Percentiles rank a stretch among this genome's conserved stretches.
phyloP scores from a whole-genome alignment of 2,888 invertebrate genomes.

The Drosophila affinis region DNA sequence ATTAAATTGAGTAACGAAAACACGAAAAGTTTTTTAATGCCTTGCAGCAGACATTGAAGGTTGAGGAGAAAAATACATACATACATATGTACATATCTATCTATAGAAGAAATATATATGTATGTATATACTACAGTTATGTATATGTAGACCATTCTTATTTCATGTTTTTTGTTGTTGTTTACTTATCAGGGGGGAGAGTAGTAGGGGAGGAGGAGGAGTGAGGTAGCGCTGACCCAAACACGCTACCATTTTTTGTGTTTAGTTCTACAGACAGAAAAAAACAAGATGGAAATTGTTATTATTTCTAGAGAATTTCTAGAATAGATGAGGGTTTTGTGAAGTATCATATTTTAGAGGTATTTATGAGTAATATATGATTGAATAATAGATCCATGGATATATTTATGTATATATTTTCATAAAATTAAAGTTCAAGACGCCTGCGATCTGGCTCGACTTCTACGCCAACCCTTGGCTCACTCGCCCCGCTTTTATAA shows the following conservation, averaged over 20 bases:
- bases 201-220: not conserved
- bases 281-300: not conserved
- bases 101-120: not conserved
- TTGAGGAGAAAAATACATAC: not conserved
- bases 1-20: slow-evolving; percentile 81
- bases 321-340: not conserved
- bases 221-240: slow-evolving; percentile 1
- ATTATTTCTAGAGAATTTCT: not conserved
- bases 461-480: too few relatives aligned
- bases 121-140: slow-evolving; percentile 11
- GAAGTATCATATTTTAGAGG: not conserved
- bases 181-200: slow-evolving; percentile 14
- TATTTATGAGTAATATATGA: not conserved
- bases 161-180: slow-evolving; percentile 34
- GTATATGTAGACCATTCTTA: slow-evolving; percentile 39
- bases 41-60: slow-evolving; percentile 20
- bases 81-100: not conserved
- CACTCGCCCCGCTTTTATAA: too few relatives aligned
- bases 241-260: slow-evolving; percentile 40
- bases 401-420: too few relatives aligned
- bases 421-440: too few relatives aligned
- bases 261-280: not conserved
- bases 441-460: too few relatives aligned
- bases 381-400: not conserved
- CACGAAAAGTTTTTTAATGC: slow-evolving; percentile 69